Conservation (phyloP, 2,113 vertebrate species). For the Lates calcarifer region DNA sequence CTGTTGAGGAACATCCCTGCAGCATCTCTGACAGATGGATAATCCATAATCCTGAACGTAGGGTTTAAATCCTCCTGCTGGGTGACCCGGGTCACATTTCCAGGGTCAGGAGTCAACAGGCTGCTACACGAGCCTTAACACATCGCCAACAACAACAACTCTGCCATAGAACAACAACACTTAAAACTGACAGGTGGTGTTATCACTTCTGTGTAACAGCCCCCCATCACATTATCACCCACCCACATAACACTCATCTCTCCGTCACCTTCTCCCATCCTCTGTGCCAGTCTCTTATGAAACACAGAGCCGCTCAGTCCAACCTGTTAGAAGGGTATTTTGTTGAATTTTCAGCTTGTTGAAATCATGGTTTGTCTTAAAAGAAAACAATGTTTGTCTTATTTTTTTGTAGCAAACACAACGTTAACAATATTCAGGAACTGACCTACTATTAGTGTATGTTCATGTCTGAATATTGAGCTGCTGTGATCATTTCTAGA, state of each 20-base stretch:
- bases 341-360: background rate
- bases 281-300: constrained; percentile 13
- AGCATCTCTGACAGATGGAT: constrained; percentile 55
- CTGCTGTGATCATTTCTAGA: background rate
- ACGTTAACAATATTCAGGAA: too few species aligned
- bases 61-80: constrained; percentile 41
- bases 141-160: background rate
- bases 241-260: constrained; percentile 56
- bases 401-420: background rate
- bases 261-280: constrained; percentile 35
- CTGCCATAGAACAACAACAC: constrained; percentile 17
- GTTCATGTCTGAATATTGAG: background rate
- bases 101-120: constrained; percentile 50
- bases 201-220: constrained; percentile 28
- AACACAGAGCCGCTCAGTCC: constrained; percentile 13
- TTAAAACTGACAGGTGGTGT: constrained; percentile 57
- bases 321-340: background rate
- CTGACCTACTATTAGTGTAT: background rate
- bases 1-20: background rate
- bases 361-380: background rate
- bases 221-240: constrained; percentile 46
- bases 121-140: background rate
- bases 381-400: background rate
- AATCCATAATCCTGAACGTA: constrained; percentile 64
- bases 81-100: background rate